Percentiles rank a stretch among this genome's conserved stretches.
These are phyloP conservation scores for Diaperis boleti DNA, from an alignment of 2,888 invertebrate genomes.

Conservation along the genomic window DNA sequence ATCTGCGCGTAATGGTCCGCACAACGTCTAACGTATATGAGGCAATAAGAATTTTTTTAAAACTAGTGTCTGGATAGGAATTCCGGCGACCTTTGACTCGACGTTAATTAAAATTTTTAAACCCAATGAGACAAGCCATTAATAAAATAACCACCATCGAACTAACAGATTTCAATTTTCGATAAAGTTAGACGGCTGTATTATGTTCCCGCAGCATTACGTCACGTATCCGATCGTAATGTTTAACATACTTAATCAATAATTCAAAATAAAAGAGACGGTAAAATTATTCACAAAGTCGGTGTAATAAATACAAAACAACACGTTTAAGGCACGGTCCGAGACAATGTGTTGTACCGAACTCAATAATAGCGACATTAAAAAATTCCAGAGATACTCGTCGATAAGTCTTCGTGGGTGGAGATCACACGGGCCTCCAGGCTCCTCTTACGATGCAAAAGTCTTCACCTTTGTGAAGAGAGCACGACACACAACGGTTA, in stretches of 20 bases:
- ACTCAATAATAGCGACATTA: constrained; percentile 62
- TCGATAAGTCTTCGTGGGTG: constrained; percentile 61
- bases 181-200: constrained; percentile 24
- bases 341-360: constrained; percentile 40
- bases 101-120: constrained; percentile 33
- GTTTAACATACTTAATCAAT: constrained; percentile 37
- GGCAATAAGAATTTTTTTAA: constrained; percentile 10
- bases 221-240: constrained; percentile 31
- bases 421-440: constrained; percentile 58
- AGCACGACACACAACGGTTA: constrained; percentile 7
- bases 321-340: constrained; percentile 40
- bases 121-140: constrained; percentile 22
- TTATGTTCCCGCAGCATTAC: constrained; percentile 20
- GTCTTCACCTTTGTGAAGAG: constrained; percentile 28
- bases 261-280: constrained; percentile 31
- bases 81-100: constrained; percentile 24
- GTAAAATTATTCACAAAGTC: constrained; percentile 39
- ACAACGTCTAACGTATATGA: neutral
- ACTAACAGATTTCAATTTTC: constrained; percentile 35
- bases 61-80: constrained; percentile 9
- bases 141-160: constrained; percentile 26
- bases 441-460: constrained; percentile 25
- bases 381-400: constrained; percentile 62
- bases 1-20: neutral
- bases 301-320: constrained; percentile 37